Evolutionary conservation across 2,113 vertebrate genomes (phyloP), one percentile per base, ranked within the genome.

Genomic region (Muntiacus reevesi): DNA sequence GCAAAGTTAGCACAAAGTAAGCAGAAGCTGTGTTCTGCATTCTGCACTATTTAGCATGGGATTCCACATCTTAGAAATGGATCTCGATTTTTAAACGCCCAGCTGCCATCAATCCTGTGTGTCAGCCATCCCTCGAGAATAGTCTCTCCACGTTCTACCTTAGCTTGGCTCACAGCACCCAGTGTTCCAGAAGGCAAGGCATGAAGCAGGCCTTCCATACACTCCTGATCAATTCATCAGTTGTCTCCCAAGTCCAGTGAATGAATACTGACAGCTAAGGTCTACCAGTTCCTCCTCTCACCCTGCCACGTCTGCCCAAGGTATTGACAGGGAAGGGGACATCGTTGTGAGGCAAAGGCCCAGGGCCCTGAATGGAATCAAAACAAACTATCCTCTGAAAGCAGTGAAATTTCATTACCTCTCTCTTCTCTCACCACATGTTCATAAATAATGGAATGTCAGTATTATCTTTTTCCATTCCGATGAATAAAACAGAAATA

Each of bases 371-470:
- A 6, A 25, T 47, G 23, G 76, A 95, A 87, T 92, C 30, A 54
- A 96, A 96, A 67, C 60, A 92, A 85, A 76, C 83, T 84, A 59
- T 89, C 79, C 79, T 96, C 90, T 87, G 87, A 94, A 97, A 95
- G 33, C 92, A 89, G 21, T 43, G 59, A 54, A 88, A 95, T 93
- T 71, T 89, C 43, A 67, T 54, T 27, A 7, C 60, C 94, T 86
- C 47, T 89, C 81, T 93, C 84, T 88, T 93, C 67, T 91, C 81
- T 76, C 88, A 95, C n/a, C 52, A 50, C 45, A 50, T 87, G 28
- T 27, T 93, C 78, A 93, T 71, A 96, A 91, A 95, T 93, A 96
- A 96, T 83, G 54, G 28, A 93, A 91, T 30, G 43, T 88, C n/a
- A 28, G 45, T 40, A 47, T 93, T 87, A 94, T 76, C 97, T 62